Evolutionary conservation across 2,888 invertebrate species (phyloP), one percentile per base, ranked within the genome.

Genomic region (Hedychridium roseum): DNA sequence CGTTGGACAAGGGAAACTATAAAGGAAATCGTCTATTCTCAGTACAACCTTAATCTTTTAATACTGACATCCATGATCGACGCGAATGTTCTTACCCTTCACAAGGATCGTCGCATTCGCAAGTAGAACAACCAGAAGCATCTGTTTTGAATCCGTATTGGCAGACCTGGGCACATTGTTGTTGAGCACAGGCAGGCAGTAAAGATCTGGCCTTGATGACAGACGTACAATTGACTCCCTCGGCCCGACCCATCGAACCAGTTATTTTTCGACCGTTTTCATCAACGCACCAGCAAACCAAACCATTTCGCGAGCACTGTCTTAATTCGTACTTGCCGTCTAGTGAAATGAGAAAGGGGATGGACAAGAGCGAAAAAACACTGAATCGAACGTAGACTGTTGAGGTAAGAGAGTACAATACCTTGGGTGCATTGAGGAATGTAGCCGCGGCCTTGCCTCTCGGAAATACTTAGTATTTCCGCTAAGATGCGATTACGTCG

Each of bases 261-360:
- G 86, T 85, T 20, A 90, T 82, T 73, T 92, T 92, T 70, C 88
- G 85, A 1, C 93, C 93, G 14, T 85, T 82, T 0, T 80, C 74
- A 73, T 91, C 90, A 1, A 93, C 93, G 70, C 93, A 93, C 93
- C 93, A 93, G 74, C 93, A 93, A 57, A 93, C 91, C 17, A 92
- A 78, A 17, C 90, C 91, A 74, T 93, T 93, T 45, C 92, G 83
- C 1, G 92, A 92, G 74, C 93, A 93, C 70, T 93, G 93, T 52
- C 83, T 85, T 0, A 87, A 83, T 18, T 87, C 81, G 73, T 91
- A 93, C 39, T 86, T 83, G 0, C 93, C 92, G 51, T 87, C 87
- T 37, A 73, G 76, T 23, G 23, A 23, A 23, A 6, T n/a, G n/a
- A n/a, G n/a, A n/a, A n/a, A n/a, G n/a, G n/a, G n/a, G n/a, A n/a